These are phyloP conservation scores for Parazoanthus darwini DNA, from an alignment of 92 coral and sea anemone species.

Conservation along the genomic window DNA sequence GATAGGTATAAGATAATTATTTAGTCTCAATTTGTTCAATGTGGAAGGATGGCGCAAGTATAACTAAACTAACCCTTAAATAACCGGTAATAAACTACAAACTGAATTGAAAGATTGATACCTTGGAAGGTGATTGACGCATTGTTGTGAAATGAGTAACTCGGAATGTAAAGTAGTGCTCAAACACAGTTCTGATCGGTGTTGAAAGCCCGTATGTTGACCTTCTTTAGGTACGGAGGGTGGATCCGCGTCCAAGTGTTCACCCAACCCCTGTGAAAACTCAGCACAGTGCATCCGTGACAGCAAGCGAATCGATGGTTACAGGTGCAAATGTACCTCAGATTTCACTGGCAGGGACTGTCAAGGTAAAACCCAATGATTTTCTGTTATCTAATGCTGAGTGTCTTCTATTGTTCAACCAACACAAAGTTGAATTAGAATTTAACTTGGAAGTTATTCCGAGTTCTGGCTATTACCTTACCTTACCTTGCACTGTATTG, in stretches of 20 bases:
- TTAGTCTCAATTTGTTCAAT: not conserved
- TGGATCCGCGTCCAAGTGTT: conserved; percentile 63
- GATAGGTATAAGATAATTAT: not conserved
- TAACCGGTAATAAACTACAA: too few species aligned
- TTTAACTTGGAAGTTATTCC: too few species aligned
- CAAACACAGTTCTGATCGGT: not conserved
- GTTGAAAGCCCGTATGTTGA: not conserved
- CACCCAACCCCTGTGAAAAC: conserved; percentile 93
- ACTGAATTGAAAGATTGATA: too few species aligned
- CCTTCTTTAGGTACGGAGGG: conserved; percentile 50
- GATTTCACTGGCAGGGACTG: conserved; percentile 97
- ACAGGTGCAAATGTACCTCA: conserved; percentile 89
- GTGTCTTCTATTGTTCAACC: too few species aligned
- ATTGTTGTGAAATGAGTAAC: not conserved
- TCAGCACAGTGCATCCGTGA: conserved; percentile 88
- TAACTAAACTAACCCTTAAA: not conserved
- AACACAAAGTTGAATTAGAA: too few species aligned
- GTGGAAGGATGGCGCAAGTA: not conserved
- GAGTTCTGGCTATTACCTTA: too few species aligned
- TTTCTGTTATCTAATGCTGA: not conserved
- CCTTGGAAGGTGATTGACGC: not conserved
- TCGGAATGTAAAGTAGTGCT: not conserved
- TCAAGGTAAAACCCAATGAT: conserved; percentile 66
- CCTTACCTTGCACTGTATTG: too few species aligned
- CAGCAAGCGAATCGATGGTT: conserved; percentile 92